Evolutionary conservation across 30 jellyfish, hydroid and myxozoan species (phyloP), one percentile per base, ranked within the genome.

Genomic region (Sanderia malayensis): DNA sequence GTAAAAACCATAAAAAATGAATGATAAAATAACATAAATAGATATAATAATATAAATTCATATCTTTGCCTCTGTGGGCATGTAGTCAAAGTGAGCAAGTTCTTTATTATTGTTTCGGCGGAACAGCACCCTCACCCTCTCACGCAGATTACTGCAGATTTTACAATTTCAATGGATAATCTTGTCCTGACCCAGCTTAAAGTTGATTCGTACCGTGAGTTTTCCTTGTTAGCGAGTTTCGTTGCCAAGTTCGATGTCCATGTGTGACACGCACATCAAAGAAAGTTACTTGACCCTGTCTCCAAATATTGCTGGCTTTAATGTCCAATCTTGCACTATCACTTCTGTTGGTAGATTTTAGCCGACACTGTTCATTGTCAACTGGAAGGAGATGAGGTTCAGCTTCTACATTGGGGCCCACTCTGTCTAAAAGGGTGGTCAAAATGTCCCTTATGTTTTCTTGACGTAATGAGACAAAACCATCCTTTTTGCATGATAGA

Each of bases 211-310:
- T 49, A 19, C 64, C 64, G 23, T 15, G 64, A 15, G 27, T 9
- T 9, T 19, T 9, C 64, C 18, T 49, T 19, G 23, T 49, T 49
- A 2, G 64, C 27, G 64, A 19, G 8, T 49, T 49, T 18, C 27
- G 8, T 49, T 2, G 18, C 25, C 8, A 9, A 9, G 27, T 15
- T 49, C 18, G 25, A 9, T 24, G 55, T 26, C n/a, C 73, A 32
- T 61, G 73, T 49, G 64, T 49, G 64, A 49, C 64, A 49, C 64
- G 64, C 64, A 49, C 64, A 61, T 61, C 73, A 32, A 61, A 61
- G 52, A 61, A 61, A 17, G 73, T 55, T 26, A 32, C 52, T 61
- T 61, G 52, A 26, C 73, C 73, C 73, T 61, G 46, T 32, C 73
- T 61, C 73, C 73, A 61, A 61, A 61, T 4, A 61, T 61, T 61